Evolutionary conservation across 1,140 invertebrate species (phyloP).

Genomic region (Littorina saxatilis): DNA sequence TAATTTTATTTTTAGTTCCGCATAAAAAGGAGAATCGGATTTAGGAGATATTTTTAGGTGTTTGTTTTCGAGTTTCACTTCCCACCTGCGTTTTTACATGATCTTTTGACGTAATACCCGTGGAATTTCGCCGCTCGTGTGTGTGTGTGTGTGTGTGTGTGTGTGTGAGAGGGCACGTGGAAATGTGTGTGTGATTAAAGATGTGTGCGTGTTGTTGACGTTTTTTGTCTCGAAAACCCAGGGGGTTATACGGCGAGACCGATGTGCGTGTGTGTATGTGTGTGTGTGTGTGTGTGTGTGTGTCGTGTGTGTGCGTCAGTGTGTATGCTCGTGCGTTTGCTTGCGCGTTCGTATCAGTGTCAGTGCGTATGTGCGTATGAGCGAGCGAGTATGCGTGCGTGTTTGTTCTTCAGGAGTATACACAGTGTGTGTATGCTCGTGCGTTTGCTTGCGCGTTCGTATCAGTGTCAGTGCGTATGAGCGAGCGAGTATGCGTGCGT

Average conservation of each 20-base stretch:
- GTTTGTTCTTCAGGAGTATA: too few species aligned
- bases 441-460: not conserved
- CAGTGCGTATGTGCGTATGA: not conserved
- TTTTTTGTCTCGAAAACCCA: too few species aligned
- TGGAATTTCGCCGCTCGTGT: too few species aligned
- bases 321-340: not conserved
- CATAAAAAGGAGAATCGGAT: too few species aligned
- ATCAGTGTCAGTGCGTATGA: not conserved
- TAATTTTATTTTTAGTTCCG: too few species aligned
- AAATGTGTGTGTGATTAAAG: not conserved
- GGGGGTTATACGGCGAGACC: not conserved
- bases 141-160: too few species aligned
- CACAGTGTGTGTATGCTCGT: not conserved
- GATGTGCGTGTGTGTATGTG: not conserved
- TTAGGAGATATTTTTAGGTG: too few species aligned
- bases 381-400: conserved; percentile 4
- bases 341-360: not conserved
- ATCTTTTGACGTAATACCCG: too few species aligned
- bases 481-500: not conserved
- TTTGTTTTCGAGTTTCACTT: too few species aligned
- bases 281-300: not conserved
- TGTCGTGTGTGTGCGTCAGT: not conserved
- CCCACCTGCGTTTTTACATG: too few species aligned
- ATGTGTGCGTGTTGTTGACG: not conserved
- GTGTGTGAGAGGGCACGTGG: too few species aligned